Conservation (phyloP, 2,888 invertebrate genomes). For the Stenoptilia bipunctidactyla region DNA sequence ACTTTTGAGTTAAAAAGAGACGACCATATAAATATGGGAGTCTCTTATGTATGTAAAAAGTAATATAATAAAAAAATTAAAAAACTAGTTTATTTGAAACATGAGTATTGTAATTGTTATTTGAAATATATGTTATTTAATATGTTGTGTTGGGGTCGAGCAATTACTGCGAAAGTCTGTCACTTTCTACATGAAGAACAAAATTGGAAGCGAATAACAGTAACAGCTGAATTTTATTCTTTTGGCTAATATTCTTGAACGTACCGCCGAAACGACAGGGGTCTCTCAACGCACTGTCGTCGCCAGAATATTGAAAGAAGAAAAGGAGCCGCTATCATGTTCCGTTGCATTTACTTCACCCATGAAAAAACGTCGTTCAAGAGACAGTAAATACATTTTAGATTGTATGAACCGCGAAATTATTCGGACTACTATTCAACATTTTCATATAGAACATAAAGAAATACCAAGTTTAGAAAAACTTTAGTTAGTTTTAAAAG, state of each 20-base stretch:
- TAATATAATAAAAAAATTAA: no score
- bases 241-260: slow-evolving; percentile 4
- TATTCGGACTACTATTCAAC: slow-evolving; percentile 5
- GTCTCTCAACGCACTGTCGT: slow-evolving; percentile 3
- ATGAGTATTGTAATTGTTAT: no score
- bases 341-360: slow-evolving; percentile 4
- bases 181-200: slow-evolving; percentile 5
- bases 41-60: no score
- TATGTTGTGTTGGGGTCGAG: not conserved
- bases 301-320: slow-evolving; percentile 2
- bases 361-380: slow-evolving; percentile 4
- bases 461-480: slow-evolving; percentile 6
- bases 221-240: slow-evolving; percentile 4
- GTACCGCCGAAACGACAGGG: slow-evolving; percentile 5
- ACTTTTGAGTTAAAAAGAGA: no score
- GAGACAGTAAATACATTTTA: slow-evolving; percentile 2
- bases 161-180: slow-evolving; percentile 3
- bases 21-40: no score
- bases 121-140: no score
- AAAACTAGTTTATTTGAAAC: no score
- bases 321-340: slow-evolving; percentile 3
- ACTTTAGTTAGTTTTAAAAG: slow-evolving; percentile 3
- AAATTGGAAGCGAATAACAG: slow-evolving; percentile 2
- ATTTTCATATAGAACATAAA: slow-evolving; percentile 5
- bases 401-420: slow-evolving; percentile 3